Base-by-base conservation (phyloP, 2,797 vertebrate genomes). In the Malacoraja senta region DNA sequence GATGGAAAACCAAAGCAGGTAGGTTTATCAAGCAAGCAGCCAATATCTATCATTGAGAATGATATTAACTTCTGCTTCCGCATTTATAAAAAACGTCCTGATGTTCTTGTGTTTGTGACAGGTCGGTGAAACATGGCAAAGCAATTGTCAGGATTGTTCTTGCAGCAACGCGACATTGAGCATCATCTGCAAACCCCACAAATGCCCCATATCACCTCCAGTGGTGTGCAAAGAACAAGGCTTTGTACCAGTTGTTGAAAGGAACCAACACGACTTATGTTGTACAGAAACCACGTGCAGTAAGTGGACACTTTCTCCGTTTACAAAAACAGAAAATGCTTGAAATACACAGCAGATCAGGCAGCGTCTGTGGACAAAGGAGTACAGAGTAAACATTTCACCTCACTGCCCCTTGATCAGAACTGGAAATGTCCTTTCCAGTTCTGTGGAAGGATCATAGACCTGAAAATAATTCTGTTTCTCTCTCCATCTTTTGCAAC, bases 1-100 rank as follows among this genome's bases (percentile, higher is more conserved):
- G 94, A 94, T 0, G 96, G 96, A 91, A 92, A 94, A 79, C 93
- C 94, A 1, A 95, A 95, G 94, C 0, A 1, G 94, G 97, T 97
- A 72, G 32, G 63, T 88, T 21, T 8, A 35, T 88, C 19, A 9
- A 63, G 35, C 68, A 2, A 88, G 7, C 84, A 88, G 61, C 15
- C 35, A 8, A 35, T 26, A 32, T 65, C 61, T 32, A 8, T 35
- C n/a, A 19, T 17, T 65, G 32, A n/a, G 9, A 4, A 65, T 88
- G 8, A 35, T 17, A 35, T 68, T 68, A 32, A 65, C 35, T 88
- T 88, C 84, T 65, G 29, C 9, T 88, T 68, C 76, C 13, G 1
- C 21, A 35, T 44, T 9, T 8, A 53, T 92, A 76, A 15, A n/a
- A 38, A 3, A 74, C 24, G 1, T 72, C 38, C 32, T 92, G 15